Evolutionary conservation across 2,797 vertebrate genomes (phyloP).

Genomic region (Etheostoma nigrum): DNA sequence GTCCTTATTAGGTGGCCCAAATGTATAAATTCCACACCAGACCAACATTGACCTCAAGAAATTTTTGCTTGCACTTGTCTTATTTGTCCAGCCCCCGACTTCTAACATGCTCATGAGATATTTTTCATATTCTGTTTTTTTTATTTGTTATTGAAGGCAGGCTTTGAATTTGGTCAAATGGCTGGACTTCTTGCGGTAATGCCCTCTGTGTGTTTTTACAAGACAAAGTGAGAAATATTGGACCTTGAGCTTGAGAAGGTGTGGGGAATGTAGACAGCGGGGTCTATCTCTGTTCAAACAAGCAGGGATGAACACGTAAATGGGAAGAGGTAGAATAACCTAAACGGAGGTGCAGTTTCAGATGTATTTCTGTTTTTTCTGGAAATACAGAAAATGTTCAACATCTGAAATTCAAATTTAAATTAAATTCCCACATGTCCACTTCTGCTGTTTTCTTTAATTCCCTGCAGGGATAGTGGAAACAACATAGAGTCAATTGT

Average conservation of each 20-base stretch:
- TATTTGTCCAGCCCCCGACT: not conserved
- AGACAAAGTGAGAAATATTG: slow-evolving; percentile 75
- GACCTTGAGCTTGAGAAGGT: slow-evolving; percentile 78
- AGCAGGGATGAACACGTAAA: slow-evolving; percentile 49
- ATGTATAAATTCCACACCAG: slow-evolving; percentile 39
- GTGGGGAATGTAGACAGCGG: slow-evolving; percentile 77
- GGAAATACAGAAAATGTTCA: not conserved
- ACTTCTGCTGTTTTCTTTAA: slow-evolving; percentile 30
- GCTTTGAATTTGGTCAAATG: slow-evolving; percentile 30
- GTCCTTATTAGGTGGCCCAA: slow-evolving; percentile 9
- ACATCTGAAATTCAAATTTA: not conserved
- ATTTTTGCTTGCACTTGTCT: not conserved
- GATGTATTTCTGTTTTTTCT: slow-evolving; percentile 10
- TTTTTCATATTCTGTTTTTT: slow-evolving; percentile 26
- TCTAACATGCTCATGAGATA: slow-evolving; percentile 40
- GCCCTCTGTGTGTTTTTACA: slow-evolving; percentile 24
- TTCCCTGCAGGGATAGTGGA: slow-evolving; percentile 30
- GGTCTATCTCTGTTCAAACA: slow-evolving; percentile 73
- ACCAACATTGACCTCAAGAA: not conserved
- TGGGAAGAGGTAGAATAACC: slow-evolving; percentile 24
- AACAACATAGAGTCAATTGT: slow-evolving; percentile 21
- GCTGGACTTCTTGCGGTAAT: slow-evolving; percentile 24
- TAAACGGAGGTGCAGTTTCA: not conserved
- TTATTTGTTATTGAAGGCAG: slow-evolving; percentile 20
- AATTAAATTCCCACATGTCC: slow-evolving; percentile 4